A percentile compares a stretch with the other conserved stretches of the same genome.
These are phyloP conservation scores for Zaprionus lineosus DNA, from an alignment of 2,888 invertebrate genomes.

Conservation along the genomic window DNA sequence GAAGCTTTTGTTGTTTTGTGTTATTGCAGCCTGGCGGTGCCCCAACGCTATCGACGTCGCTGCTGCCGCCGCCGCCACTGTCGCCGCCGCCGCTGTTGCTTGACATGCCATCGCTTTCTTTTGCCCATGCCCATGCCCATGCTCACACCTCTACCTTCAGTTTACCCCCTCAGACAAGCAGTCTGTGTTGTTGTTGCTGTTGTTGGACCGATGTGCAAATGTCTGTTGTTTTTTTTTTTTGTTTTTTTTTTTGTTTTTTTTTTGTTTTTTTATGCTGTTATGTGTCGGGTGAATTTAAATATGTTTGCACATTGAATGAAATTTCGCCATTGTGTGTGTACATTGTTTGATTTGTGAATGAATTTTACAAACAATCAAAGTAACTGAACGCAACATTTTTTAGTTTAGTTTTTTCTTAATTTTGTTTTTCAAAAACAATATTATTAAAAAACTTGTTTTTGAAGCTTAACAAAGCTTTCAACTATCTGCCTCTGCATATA, in stretches of 20 bases:
- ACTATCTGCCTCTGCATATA: constrained; percentile 17
- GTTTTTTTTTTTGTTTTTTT: constrained; percentile 5
- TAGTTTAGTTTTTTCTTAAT: not conserved
- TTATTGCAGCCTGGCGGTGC: no score
- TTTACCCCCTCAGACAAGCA: not conserved
- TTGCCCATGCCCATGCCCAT: constrained; percentile 48
- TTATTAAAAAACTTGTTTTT: constrained; percentile 36
- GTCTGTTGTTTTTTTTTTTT: constrained; percentile 4
- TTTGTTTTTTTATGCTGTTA: not conserved
- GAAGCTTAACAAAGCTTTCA: not conserved
- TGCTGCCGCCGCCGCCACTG: constrained; percentile 14
- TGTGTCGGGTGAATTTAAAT: constrained; percentile 20
- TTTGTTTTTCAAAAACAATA: not conserved
- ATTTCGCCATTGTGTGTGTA: constrained; percentile 16
- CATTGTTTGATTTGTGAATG: constrained; percentile 32
- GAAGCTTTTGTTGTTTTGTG: constrained; percentile 13
- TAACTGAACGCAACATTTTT: no score
- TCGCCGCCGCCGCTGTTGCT: constrained; percentile 13
- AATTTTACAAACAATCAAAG: constrained; percentile 31
- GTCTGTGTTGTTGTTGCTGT: constrained; percentile 15
- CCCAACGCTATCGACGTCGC: constrained; percentile 1
- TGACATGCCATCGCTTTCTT: constrained; percentile 71
- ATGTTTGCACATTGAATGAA: constrained; percentile 21
- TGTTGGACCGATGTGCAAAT: constrained; percentile 38
- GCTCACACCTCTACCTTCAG: not conserved